Base-by-base conservation (phyloP, 1,140 invertebrate genomes). In the Eueides isabella region DNA sequence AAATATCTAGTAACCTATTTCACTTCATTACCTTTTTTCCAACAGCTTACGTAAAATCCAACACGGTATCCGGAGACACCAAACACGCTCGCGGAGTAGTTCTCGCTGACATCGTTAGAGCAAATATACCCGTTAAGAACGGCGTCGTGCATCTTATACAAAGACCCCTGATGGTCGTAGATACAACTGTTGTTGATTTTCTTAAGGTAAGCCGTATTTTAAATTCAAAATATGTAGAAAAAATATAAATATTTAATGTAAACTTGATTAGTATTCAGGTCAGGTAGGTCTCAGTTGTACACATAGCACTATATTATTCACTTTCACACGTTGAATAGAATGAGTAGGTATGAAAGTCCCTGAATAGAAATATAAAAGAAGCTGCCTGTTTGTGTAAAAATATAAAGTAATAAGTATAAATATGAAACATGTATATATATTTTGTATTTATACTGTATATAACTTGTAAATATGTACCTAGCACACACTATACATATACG, bases 131-230 rank as follows among this genome's bases (percentile, higher is more conserved):
- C 0, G 97, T 98, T 5, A 96, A 95, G 83, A 98, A 98, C 85
- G 98, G 98, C 11, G 98, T 98, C 0, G 96, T 98, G 2, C 98
- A 99, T 93, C 94, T 99, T 29, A 98, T 98, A 80, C 96, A 97
- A 74, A 95, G 97, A 74, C 98, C 98, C 0, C 93, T 99, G 1
- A 98, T 98, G 96, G 96, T 98, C 41, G 96, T 98, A 31, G 97
- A 98, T 82, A 96, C 96, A 12, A 97, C 96, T 5, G 96, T 98
- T 55, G 95, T 95, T 74, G 95, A 98, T 82, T 97, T 98, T 82
- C 90, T 98, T 38, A 95, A 97, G 96, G 97, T 98, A 69, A 82
- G 83, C 14, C 14, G 12, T 5, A 44, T 33, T 5, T 68, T 16
- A 31, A 1, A 31, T 23, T 44, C 14, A 31, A 31, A 55, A 31